Base-by-base conservation (phyloP, 2,888 invertebrate genomes). In the Zaprionus obscuricornis region DNA sequence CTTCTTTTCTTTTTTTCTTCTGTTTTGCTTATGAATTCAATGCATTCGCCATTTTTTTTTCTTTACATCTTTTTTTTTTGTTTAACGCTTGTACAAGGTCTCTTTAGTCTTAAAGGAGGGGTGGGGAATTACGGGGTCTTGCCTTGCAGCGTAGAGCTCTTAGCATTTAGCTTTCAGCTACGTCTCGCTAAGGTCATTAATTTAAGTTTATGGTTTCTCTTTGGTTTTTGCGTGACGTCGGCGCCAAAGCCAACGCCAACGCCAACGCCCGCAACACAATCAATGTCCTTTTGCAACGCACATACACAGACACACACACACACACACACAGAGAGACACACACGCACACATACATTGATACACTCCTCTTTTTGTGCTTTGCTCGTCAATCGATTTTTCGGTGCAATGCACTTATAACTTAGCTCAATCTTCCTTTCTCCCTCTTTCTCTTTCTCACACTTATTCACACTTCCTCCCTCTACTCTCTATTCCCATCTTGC, bases 201-300 rank as follows among this genome's bases (percentile, higher is more conserved):
- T 87, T 88, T 85, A 77, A 87, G 87, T 87, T 86, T 88, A 86
- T 88, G 79, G 87, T 86, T 82, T 86, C 76, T 85, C 77, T 86
- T 83, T 73, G 74, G 74, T 75, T 85, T 76, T 68, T 69, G 81
- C 70, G 66, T 75, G 85, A 73, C 65, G 78, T 63, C 62, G 78
- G 72, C 78, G 81, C 81, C 82, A 64, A 66, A 84, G 69, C 66
- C 67, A 58, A 36, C 50, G 34, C 37, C 71, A 18, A 27, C 46
- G 34, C 24, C 14, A 20, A 26, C 34, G 27, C 13, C 39, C 54
- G 39, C 54, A 63, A 65, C 66, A 62, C 78, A 74, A 67, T 74
- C 85, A 74, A 72, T 85, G 83, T 85, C 81, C 85, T 85, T 77
- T 72, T 66, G n/a, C 51, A 49, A 29, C 47, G 13, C 20, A 18